These are phyloP conservation scores for Subanguina moxae DNA, from an alignment of 1,140 invertebrate species.

Conservation along the genomic window DNA sequence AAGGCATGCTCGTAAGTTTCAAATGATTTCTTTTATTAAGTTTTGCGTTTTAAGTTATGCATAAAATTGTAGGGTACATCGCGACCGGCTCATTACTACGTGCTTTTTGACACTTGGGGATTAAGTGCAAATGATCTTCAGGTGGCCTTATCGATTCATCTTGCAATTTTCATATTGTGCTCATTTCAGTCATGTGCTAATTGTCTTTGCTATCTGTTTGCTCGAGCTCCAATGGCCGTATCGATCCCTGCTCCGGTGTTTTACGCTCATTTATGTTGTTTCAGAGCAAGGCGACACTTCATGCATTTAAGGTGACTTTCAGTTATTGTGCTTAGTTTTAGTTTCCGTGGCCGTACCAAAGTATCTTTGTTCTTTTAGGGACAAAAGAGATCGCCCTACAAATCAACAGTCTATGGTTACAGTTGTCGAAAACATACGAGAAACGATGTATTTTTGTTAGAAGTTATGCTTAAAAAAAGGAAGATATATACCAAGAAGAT, in stretches of 20 bases:
- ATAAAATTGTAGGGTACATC: constrained; percentile 71
- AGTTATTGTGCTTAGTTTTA: too few relatives aligned
- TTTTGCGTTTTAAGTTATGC: background rate
- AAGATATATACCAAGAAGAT: too few relatives aligned
- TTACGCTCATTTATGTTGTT: constrained; percentile 36
- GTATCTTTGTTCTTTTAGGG: too few relatives aligned
- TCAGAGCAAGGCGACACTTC: constrained; percentile 22
- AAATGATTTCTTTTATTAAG: background rate
- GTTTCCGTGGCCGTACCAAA: too few relatives aligned
- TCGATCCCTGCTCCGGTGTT: constrained; percentile 29
- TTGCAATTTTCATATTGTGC: too few relatives aligned
- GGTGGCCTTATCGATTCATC: too few relatives aligned
- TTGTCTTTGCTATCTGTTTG: constrained; percentile 21
- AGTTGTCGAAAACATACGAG: too few relatives aligned
- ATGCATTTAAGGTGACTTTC: background rate
- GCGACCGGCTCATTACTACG: constrained; percentile 79
- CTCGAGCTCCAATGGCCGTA: constrained; percentile 24
- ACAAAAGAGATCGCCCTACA: too few relatives aligned
- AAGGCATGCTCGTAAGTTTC: constrained; percentile 25
- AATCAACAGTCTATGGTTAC: too few relatives aligned
- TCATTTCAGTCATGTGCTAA: constrained; percentile 23
- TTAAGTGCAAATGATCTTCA: constrained; percentile 73
- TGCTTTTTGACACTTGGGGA: constrained; percentile 74
- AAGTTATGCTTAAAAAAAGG: too few relatives aligned
- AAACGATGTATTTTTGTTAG: too few relatives aligned